Conservation (phyloP, 35 echinoderm and acorn worm genomes). For the Eucidaris tribuloides region DNA sequence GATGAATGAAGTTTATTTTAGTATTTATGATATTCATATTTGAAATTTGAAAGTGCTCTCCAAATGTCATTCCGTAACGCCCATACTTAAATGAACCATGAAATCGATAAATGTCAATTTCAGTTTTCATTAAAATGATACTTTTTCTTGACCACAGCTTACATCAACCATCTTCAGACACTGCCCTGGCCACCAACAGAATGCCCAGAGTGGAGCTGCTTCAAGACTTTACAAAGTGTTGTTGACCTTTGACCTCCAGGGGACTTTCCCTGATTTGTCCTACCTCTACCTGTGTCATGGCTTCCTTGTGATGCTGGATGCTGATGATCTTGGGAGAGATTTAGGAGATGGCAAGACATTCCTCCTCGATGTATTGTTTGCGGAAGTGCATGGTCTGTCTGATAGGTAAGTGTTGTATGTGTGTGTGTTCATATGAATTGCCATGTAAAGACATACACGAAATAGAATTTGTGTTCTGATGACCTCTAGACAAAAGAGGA, state of each 20-base stretch:
- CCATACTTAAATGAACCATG: no score
- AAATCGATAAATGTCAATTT: no score
- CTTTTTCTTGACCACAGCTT: background rate
- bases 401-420: slow-evolving; percentile 1
- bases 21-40: no score
- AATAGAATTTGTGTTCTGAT: background rate
- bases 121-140: no score
- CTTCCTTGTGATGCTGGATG: slow-evolving; percentile 34
- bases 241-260: background rate
- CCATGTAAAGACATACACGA: background rate
- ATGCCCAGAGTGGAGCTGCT: background rate
- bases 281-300: slow-evolving; percentile 58
- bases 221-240: background rate
- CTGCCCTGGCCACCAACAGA: background rate
- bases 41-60: no score
- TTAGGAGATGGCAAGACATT: background rate
- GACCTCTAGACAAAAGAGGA: background rate
- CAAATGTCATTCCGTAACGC: no score
- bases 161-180: background rate
- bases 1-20: no score
- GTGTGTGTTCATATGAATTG: background rate
- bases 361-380: slow-evolving; percentile 25
- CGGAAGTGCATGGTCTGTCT: slow-evolving; percentile 14
- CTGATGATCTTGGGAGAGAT: slow-evolving; percentile 16
- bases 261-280: background rate